Evolutionary conservation across 1,140 invertebrate species (phyloP).

Genomic region (Babylonia areolata): DNA sequence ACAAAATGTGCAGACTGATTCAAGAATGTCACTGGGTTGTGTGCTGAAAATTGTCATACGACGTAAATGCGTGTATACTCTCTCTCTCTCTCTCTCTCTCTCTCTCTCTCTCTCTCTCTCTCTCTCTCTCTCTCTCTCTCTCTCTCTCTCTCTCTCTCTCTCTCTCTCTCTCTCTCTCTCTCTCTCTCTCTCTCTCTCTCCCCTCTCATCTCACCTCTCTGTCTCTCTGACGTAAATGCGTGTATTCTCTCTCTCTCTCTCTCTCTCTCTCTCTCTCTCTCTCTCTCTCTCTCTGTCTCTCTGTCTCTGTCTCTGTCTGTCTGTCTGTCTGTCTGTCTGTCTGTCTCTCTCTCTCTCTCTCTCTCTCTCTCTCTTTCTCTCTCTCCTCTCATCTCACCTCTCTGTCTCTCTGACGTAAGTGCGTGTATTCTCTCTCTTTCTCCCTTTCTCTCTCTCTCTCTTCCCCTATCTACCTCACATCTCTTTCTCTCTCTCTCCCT

Average conservation of each 20-base stretch:
- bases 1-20: too few relatives aligned
- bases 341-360: not conserved
- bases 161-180: conserved; percentile 17
- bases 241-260: conserved; percentile 10
- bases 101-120: conserved; percentile 27
- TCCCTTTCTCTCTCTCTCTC: not conserved
- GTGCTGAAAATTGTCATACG: too few relatives aligned
- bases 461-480: not conserved
- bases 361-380: not conserved
- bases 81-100: conserved; percentile 20
- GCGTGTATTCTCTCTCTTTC: not conserved
- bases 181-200: conserved; percentile 2
- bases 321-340: not conserved
- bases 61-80: too few relatives aligned
- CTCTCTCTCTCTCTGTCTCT: not conserved
- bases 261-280: conserved; percentile 29
- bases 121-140: not conserved
- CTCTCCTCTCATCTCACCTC: not conserved
- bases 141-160: conserved; percentile 27
- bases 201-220: not conserved
- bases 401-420: not conserved
- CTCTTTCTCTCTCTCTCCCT: not conserved
- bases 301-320: not conserved
- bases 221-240: not conserved
- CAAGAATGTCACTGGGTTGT: too few relatives aligned